Base-by-base conservation (phyloP, 2,113 vertebrate species). In the Excalfactoria chinensis region DNA sequence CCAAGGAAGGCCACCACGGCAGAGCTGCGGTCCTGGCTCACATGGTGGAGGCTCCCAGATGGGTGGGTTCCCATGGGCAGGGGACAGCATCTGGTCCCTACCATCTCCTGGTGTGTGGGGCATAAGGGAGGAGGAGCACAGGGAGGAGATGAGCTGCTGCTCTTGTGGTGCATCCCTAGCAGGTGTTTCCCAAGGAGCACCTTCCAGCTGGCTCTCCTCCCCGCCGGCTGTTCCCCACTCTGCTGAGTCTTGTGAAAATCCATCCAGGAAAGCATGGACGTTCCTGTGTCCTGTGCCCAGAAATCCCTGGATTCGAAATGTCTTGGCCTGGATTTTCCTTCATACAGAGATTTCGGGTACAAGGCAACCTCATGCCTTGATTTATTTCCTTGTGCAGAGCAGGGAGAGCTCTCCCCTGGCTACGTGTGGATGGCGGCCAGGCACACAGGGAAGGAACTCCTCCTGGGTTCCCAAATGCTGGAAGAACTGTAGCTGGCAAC, bases 141-240 rank as follows among this genome's bases (percentile, higher is more conserved):
- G 22, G 25, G 41, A 85, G 59, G 56, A 25, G 22, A 74, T 32
- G n/a, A 44, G 80, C 22, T 0, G 41, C 66, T 62, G 73, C 86
- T 93, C 88, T 37, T 19, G 40, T 84, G 1, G 1, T 74, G 62
- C n/a, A 12, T 37, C 62, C 86, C 37, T 71, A 90, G 64, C 90
- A 95, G 92, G 88, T 93, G 92, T 95, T 94, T 94, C 88, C 73
- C 25, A 67, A 72, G 44, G 48, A 95, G 14, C 35, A 3, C 15
- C 26, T 49, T 88, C 88, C 88, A 92, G 40, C 80, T 93, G 92
- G 84, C 88, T 75, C 62, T 49, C 73, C 56, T 81, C 41, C 17
- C n/a, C 17, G 30, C 35, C 3, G 2, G n/a, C 78, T 81, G 67
- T 41, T 69, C 37, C 37, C 32, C 53, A 53, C n/a, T 48, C 35